phyloP scores from a whole-genome alignment of 2,888 invertebrate genomes.

The Cyclophora albipunctata region DNA sequence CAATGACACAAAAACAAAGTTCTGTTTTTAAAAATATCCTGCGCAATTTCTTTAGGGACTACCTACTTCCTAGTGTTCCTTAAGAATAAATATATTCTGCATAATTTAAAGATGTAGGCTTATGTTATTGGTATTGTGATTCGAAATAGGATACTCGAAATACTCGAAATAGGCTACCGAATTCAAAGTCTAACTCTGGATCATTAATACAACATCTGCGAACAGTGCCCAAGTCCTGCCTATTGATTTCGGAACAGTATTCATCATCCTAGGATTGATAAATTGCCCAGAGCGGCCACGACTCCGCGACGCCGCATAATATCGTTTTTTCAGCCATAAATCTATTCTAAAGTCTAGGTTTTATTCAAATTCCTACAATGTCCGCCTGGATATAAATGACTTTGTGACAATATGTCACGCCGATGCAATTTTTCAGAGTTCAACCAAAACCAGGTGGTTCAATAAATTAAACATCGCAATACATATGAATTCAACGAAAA shows the following conservation, averaged over 20 bases:
- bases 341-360: slow-evolving; percentile 39
- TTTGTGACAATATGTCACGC: slow-evolving; percentile 56
- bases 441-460: slow-evolving; percentile 54
- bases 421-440: slow-evolving; percentile 61
- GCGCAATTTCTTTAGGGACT: too few relatives aligned
- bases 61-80: too few relatives aligned
- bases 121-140: too few relatives aligned
- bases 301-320: slow-evolving; percentile 11
- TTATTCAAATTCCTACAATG: slow-evolving; percentile 54
- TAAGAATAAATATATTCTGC: too few relatives aligned
- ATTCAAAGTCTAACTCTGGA: too few relatives aligned
- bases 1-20: slow-evolving; percentile 8
- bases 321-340: slow-evolving; percentile 28
- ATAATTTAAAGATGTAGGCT: too few relatives aligned
- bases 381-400: slow-evolving; percentile 51
- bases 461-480: slow-evolving; percentile 63
- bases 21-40: slow-evolving; percentile 14
- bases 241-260: too few relatives aligned
- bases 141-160: too few relatives aligned
- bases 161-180: too few relatives aligned
- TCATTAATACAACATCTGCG: too few relatives aligned
- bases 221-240: too few relatives aligned
- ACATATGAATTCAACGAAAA: slow-evolving; percentile 24
- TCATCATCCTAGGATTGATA: slow-evolving; percentile 16
- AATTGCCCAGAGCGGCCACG: slow-evolving; percentile 16